A percentile compares a stretch with the other conserved stretches of the same genome.
phyloP scores from a whole-genome alignment of 2,113 vertebrate genomes.

The Pelecanus crispus region DNA sequence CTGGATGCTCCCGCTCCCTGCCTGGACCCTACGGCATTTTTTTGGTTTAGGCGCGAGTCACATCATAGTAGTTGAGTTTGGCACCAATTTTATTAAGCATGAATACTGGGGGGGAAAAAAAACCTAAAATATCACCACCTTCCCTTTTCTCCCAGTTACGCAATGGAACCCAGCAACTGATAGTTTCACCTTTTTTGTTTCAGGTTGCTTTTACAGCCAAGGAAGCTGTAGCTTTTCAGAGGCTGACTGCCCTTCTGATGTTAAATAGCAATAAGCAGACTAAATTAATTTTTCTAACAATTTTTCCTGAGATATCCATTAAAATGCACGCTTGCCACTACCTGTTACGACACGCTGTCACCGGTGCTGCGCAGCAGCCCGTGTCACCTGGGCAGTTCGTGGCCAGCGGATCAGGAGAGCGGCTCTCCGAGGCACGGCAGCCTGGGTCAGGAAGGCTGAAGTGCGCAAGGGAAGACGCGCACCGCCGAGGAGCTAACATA shows the following conservation, averaged over 20 bases:
- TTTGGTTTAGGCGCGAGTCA: fast-evolving
- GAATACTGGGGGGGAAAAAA: fast-evolving
- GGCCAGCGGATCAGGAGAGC: not conserved
- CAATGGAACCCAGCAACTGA: not conserved
- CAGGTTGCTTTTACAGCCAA: not conserved
- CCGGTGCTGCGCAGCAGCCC: not conserved
- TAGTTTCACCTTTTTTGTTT: not conserved
- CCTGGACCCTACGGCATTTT: fast-evolving
- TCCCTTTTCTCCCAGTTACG: not conserved
- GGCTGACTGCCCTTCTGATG: not conserved
- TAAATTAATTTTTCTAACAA: too few species aligned
- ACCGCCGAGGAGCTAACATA: fast-evolving
- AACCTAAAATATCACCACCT: not conserved
- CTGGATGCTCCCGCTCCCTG: not conserved
- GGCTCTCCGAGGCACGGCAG: not conserved
- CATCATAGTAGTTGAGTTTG: not conserved
- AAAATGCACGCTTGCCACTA: not conserved
- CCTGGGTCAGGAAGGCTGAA: not conserved
- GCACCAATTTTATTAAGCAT: not conserved
- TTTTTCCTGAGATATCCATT: not conserved
- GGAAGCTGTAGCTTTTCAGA: not conserved
- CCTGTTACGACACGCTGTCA: fast-evolving
- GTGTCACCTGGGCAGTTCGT: fast-evolving
- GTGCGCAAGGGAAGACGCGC: not conserved
- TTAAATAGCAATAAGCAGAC: not conserved